Conservation (phyloP, 2,888 invertebrate genomes). For the Standfussiana lucernea region DNA sequence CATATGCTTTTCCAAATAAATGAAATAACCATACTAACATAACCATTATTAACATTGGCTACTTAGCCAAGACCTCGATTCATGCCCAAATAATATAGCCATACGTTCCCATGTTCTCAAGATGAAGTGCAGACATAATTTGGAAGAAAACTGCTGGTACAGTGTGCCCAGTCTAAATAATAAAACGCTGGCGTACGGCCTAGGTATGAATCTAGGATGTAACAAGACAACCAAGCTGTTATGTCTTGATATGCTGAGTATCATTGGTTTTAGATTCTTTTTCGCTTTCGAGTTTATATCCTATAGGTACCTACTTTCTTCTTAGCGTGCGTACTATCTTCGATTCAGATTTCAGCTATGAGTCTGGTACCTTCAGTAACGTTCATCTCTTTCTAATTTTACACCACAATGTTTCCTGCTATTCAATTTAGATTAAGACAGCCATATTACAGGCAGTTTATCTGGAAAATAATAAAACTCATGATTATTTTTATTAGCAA, state of each 20-base stretch:
- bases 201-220: conserved; percentile 74
- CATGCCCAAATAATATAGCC: conserved; percentile 30
- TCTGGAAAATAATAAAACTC: no score
- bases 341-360: background rate
- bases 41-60: conserved; percentile 28
- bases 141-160: conserved; percentile 67
- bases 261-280: conserved; percentile 38
- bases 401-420: no score
- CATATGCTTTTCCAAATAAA: background rate
- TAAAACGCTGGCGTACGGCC: conserved; percentile 78
- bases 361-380: background rate
- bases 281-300: conserved; percentile 27
- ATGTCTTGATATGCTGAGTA: conserved; percentile 55
- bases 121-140: conserved; percentile 75
- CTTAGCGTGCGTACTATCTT: background rate
- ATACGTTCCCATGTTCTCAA: conserved; percentile 63
- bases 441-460: no score
- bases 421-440: no score
- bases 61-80: conserved; percentile 27
- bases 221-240: conserved; percentile 73
- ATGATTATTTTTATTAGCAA: no score
- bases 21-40: background rate
- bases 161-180: conserved; percentile 80
- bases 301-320: background rate
- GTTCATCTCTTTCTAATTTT: no score